Evolutionary conservation across 2,113 vertebrate genomes (phyloP).

Genomic region (Lates calcarifer): DNA sequence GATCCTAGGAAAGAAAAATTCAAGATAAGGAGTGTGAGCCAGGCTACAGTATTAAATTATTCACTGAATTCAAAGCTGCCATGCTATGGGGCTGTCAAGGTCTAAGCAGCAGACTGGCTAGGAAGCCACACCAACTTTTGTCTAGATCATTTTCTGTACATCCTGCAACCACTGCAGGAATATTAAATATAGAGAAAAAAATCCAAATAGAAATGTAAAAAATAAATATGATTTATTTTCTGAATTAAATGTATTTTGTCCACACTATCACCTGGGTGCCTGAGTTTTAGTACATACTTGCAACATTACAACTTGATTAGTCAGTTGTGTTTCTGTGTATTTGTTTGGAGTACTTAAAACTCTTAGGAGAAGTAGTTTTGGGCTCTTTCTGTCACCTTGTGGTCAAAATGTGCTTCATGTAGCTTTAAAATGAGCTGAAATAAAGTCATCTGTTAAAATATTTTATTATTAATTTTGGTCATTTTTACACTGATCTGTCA

Average conservation of each 20-base stretch:
- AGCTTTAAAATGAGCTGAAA: not conserved
- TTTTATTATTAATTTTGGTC: not conserved
- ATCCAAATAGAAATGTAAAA: no score
- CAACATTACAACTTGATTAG: not conserved
- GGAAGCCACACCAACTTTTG: not conserved
- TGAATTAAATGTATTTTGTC: no score
- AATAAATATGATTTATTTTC: no score
- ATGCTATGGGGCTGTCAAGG: not conserved
- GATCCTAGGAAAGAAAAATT: not conserved
- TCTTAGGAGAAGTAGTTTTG: not conserved
- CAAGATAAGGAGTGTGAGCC: conserved; percentile 1
- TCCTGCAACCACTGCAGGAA: not conserved
- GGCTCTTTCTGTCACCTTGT: not conserved
- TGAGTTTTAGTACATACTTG: no score
- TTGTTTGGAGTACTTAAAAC: not conserved
- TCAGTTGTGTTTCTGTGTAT: no score
- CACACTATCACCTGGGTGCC: no score
- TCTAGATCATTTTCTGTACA: not conserved
- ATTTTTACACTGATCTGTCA: no score
- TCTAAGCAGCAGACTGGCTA: not conserved
- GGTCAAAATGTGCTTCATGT: not conserved
- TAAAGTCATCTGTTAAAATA: not conserved
- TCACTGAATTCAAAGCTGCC: conserved; percentile 25
- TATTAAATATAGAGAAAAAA: not conserved
- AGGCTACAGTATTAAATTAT: conserved; percentile 16